Evolutionary conservation across 2,888 invertebrate species (phyloP), one percentile per base, ranked within the genome.

Genomic region (Drepanosiphum platanoidis): DNA sequence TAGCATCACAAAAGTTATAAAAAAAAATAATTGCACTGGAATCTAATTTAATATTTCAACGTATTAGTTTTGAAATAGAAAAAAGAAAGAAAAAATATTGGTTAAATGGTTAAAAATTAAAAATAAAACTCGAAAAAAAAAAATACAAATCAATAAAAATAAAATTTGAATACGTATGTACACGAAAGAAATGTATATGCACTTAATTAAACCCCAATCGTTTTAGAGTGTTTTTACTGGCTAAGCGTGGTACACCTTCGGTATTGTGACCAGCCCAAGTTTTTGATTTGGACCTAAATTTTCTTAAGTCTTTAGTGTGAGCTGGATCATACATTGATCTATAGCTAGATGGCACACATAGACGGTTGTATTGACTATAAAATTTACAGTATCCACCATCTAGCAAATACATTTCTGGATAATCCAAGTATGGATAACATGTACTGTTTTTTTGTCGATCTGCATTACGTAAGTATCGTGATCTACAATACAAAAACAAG

Each of bases 361-460:
- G 90, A 0, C 92, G 91, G 36, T 93, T 90, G 89, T 93, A 93
- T 0, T 91, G 90, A 88, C 93, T 92, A 90, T 92, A 97, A 91
- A 99, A 98, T 46, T 92, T 92, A 89, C 95, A 94, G 90, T 97
- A 97, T 66, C 97, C 97, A 1, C 96, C 96, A 89, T 97, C 95
- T 36, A 99, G 92, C 1, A 99, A 91, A 90, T 99, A 99, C 3
- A 97, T 91, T 90, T 99, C 99, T 0, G 98, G 98, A 91, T 95
- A 97, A 89, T 95, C 92, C 0, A 99, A 91, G 0, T 92, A 91
- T 0, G 99, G 99, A 90, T 98, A 98, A 87, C 92, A 92, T 81
- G 94, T 94, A 87, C 92, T 93, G 90, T 98, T 96, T 68, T 92
- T 91, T 27, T 93, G 93, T 0, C 99, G 92, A 90, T 99, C 98